Percentiles rank a stretch among this genome's conserved stretches.
phyloP scores from a whole-genome alignment of 2,888 invertebrate species.

The Andrena bicolor region DNA sequence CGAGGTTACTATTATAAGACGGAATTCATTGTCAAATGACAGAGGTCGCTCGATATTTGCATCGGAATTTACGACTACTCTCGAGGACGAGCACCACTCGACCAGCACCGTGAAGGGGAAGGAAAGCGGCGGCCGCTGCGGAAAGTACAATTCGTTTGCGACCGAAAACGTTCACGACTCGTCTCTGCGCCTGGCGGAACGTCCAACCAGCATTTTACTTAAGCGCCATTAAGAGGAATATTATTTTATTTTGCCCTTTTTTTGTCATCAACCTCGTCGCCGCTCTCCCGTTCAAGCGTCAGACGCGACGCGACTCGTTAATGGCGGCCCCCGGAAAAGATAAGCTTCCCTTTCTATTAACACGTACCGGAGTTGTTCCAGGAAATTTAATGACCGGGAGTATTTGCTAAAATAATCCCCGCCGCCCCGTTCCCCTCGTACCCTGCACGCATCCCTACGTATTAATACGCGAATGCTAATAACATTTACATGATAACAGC shows the following conservation, averaged over 20 bases:
- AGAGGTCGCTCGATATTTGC: slow-evolving; percentile 53
- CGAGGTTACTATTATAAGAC: slow-evolving; percentile 16
- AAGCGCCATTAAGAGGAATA: slow-evolving; percentile 70
- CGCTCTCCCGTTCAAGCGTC: slow-evolving; percentile 46
- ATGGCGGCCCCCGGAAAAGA: slow-evolving; percentile 55
- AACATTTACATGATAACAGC: slow-evolving; percentile 34
- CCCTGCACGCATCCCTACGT: neutral
- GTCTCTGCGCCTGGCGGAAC: slow-evolving; percentile 44
- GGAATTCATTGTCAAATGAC: slow-evolving; percentile 42
- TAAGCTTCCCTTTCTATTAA: slow-evolving; percentile 61
- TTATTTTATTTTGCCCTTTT: slow-evolving; percentile 67
- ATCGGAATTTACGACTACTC: slow-evolving; percentile 54
- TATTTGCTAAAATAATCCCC: slow-evolving; percentile 50
- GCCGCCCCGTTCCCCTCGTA: neutral
- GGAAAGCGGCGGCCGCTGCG: neutral
- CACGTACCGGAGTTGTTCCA: slow-evolving; percentile 50
- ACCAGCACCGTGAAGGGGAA: slow-evolving; percentile 32
- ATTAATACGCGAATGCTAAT: slow-evolving; percentile 28
- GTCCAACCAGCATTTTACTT: slow-evolving; percentile 67
- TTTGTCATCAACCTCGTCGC: slow-evolving; percentile 64
- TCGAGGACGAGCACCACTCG: slow-evolving; percentile 44
- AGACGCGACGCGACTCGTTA: slow-evolving; percentile 65
- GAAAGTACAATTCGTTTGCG: slow-evolving; percentile 58
- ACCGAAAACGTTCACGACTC: slow-evolving; percentile 61
- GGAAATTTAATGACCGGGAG: slow-evolving; percentile 52